Base-by-base conservation (phyloP, 2,888 invertebrate species). In the Dascillus cervinus region DNA sequence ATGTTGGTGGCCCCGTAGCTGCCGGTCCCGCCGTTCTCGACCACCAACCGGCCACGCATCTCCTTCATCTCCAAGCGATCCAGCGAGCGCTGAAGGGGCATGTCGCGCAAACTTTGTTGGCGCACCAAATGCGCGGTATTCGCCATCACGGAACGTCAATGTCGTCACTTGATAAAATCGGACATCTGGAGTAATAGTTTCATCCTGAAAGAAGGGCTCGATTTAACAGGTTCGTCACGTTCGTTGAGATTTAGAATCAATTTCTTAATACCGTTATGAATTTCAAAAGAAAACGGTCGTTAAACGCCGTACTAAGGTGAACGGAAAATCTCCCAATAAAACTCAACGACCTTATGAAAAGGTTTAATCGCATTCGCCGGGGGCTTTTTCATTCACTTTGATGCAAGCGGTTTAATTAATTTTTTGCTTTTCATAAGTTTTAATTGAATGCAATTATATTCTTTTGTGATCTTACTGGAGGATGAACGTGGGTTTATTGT, bases 41-140 rank as follows among this genome's bases (percentile, higher is more conserved):
- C 71, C 22, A 90, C 82, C 49, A 91, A 66, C 24, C 89, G 72
- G 1, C 87, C 87, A 26, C 84, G 72, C 64, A 91, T 68, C 61
- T 91, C 90, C 44, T 85, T 82, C 72, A 91, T 75, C 58, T 91
- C 91, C 58, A 89, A 71, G 26, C 86, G 78, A 60, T 89, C 89
- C 50, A 89, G 64, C 28, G 87, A 88, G 43, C 82, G 77, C 63
- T 88, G 77, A 22, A 72, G 71, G 56, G 82, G 79, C 25, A 88
- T 71, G 56, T 90, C 89, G 47, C 88, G 74, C 35, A 89, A 89
- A 64, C 89, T 89, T 66, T 90, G 90, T 33, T 90, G 75, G 48
- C 90, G 76, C 57, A 89, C 79, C 58, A 90, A 72, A 66, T 90
- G 90, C 33, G 88, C 88, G 49, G 89, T 86, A 64, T 90, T 90